Base-by-base conservation (phyloP, 2,888 invertebrate species). In the Agonopterix alstromeriana region DNA sequence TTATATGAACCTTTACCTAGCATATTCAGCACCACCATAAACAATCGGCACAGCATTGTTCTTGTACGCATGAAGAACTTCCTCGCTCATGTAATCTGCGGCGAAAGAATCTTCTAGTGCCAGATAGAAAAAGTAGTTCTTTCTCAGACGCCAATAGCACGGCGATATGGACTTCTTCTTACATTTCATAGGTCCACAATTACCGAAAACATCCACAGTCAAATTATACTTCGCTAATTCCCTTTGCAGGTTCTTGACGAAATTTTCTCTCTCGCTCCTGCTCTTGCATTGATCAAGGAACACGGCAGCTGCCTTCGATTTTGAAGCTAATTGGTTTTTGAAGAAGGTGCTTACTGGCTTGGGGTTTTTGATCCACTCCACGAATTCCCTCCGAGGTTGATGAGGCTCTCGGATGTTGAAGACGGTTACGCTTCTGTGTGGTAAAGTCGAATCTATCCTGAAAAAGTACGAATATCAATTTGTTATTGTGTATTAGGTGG, bases 51-150 rank as follows among this genome's bases (percentile, higher is more conserved):
- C 81, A 8, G 92, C 86, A 65, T 91, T 86, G 71, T 91, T 90
- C 49, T 91, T 83, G 56, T 87, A 80, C 0, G 81, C 82, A 56
- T 83, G 77, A 66, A 91, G 90, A 55, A 94, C 90, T 60, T 91
- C 53, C 10, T 63, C 56, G 0, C 80, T 81, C 0, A 83, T 53
- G 53, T 62, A 84, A 56, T 82, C 82, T 88, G 67, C 67, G 57
- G 93, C 92, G 52, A 93, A 80, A 9, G 93, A 93, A 70, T 94
- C 94, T 73, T 94, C 94, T 63, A 94, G 91, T 0, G 91, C 90
- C 42, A 94, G 72, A 61, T 94, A 94, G 67, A 94, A 94, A 65
- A 91, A 93, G 69, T 94, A 94, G 48, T 90, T 81, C 43, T 81
- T 80, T 57, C 83, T 89, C 14, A 90, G 46, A 48, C 71, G 80